Evolutionary conservation across 1,140 invertebrate species (phyloP).

Genomic region (Trichogramma pretiosum): DNA sequence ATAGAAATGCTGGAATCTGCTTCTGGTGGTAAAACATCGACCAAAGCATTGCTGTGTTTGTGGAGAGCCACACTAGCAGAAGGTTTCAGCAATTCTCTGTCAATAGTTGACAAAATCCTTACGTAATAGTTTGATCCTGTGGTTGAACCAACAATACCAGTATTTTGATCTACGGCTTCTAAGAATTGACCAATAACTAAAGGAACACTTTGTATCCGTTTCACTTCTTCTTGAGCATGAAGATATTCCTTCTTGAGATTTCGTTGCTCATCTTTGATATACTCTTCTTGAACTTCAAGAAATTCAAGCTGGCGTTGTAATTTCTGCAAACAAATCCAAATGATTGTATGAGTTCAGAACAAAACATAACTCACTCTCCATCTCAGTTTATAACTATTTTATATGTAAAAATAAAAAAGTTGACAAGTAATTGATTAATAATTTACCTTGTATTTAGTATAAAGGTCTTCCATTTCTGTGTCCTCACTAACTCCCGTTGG

Average conservation of each 20-base stretch:
- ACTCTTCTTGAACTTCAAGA: constrained; percentile 94
- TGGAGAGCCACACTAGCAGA: constrained; percentile 94
- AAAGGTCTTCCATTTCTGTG: constrained; percentile 81
- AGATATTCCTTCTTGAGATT: constrained; percentile 96
- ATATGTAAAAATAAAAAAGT: constrained; percentile 2
- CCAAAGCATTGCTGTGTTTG: constrained; percentile 95
- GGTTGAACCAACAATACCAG: constrained; percentile 76
- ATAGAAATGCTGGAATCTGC: constrained; percentile 97
- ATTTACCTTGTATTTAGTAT: constrained; percentile 84
- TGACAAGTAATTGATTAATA: background rate
- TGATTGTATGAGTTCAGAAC: no score
- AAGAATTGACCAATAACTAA: constrained; percentile 96
- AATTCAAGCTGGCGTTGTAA: constrained; percentile 92
- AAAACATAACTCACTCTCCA: background rate
- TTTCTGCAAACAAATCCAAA: constrained; percentile 64
- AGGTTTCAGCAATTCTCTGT: constrained; percentile 90
- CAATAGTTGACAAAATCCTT: constrained; percentile 90
- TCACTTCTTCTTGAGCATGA: constrained; percentile 96
- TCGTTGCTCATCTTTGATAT: constrained; percentile 96
- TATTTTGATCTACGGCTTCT: constrained; percentile 96
- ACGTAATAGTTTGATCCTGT: constrained; percentile 96
- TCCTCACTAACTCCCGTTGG: constrained; percentile 57
- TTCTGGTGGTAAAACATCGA: constrained; percentile 94
- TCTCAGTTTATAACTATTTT: constrained; percentile 1
- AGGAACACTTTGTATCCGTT: constrained; percentile 94